phyloP scores from a whole-genome alignment of 2,797 vertebrate species.

The Triplophysa bombifrons region DNA sequence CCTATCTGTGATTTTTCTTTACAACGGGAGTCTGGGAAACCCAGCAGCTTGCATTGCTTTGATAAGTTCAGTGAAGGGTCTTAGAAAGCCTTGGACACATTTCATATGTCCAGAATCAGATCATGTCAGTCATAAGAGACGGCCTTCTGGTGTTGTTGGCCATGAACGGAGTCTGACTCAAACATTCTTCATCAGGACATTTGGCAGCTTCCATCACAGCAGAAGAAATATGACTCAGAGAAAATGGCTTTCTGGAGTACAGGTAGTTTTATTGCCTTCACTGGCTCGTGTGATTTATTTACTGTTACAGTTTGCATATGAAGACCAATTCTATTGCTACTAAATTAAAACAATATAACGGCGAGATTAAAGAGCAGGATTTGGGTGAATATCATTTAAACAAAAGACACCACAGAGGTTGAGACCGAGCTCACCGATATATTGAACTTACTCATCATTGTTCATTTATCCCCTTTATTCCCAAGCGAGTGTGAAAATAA shows the following conservation, averaged over 20 bases:
- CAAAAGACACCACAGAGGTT: neutral
- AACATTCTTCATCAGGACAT: slow-evolving; percentile 27
- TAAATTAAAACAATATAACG: too few relatives aligned
- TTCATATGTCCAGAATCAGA: slow-evolving; percentile 53
- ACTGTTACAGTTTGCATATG: neutral
- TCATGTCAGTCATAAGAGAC: slow-evolving; percentile 53
- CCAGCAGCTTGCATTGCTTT: too few relatives aligned
- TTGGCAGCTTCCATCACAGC: slow-evolving; percentile 22
- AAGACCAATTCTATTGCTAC: neutral
- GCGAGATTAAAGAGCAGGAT: neutral
- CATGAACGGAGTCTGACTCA: slow-evolving; percentile 51
- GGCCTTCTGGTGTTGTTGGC: slow-evolving; percentile 54
- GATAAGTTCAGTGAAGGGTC: neutral
- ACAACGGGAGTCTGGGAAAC: neutral
- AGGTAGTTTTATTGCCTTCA: slow-evolving; percentile 41
- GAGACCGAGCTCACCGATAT: neutral
- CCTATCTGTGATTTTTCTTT: neutral
- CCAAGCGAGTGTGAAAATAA: slow-evolving; percentile 7
- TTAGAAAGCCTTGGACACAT: slow-evolving; percentile 47
- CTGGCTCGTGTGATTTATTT: neutral
- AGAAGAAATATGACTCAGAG: slow-evolving; percentile 65
- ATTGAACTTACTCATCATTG: neutral
- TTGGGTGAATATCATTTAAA: neutral
- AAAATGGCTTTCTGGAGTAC: slow-evolving; percentile 47
- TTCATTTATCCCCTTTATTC: slow-evolving; percentile 12